Evolutionary conservation across 2,113 vertebrate genomes (phyloP).

Genomic region (Brienomyrus brachyistius): DNA sequence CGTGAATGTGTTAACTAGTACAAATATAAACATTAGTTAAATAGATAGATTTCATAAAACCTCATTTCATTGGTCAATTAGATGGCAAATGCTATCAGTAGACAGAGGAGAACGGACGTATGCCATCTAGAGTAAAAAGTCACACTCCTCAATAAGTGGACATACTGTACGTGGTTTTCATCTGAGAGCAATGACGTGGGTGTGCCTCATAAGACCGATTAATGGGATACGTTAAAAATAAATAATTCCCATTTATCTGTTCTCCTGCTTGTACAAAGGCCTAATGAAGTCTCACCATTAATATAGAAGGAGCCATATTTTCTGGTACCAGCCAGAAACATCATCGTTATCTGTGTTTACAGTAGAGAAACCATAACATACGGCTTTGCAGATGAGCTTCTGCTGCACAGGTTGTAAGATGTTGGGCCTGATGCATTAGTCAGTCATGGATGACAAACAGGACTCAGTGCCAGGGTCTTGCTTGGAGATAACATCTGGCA

Average conservation of each 20-base stretch:
- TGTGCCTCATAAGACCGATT: not conserved
- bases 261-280: not conserved
- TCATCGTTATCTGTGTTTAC: not conserved
- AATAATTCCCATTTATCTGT: not conserved
- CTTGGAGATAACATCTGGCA: not conserved
- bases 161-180: not conserved
- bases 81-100: not conserved
- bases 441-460: not conserved
- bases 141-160: not conserved
- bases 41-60: not conserved
- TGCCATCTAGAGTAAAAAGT: not conserved
- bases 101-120: not conserved
- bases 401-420: not conserved
- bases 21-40: not conserved
- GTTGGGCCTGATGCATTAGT: not conserved
- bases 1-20: not conserved
- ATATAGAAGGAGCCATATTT: not conserved
- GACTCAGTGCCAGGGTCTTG: not conserved
- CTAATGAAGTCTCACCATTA: not conserved
- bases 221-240: not conserved
- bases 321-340: not conserved
- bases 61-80: not conserved
- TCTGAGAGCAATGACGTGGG: not conserved
- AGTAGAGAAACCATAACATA: conserved; percentile 19
- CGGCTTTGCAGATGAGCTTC: conserved; percentile 28